Evolutionary conservation across 2,113 vertebrate species (phyloP).

Genomic region (Crotalus tigris): DNA sequence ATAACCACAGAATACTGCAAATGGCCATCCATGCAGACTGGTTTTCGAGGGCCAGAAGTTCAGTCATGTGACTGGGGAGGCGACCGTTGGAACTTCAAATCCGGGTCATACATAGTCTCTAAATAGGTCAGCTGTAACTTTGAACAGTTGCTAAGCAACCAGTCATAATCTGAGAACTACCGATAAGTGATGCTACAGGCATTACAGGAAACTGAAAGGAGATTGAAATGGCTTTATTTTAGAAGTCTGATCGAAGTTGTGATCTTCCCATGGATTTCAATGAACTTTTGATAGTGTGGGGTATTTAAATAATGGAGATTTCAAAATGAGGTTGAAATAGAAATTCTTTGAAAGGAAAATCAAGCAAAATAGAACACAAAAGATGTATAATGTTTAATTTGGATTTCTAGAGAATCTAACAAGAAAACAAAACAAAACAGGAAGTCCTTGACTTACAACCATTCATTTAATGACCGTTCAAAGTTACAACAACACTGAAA

Average conservation of each 20-base stretch:
- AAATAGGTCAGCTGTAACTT: not conserved
- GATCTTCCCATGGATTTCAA: not conserved
- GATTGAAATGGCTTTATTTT: slow-evolving; percentile 22
- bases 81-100: not conserved
- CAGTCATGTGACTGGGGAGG: not conserved
- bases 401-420: not conserved
- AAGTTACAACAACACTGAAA: not conserved
- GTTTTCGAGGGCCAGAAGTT: not conserved
- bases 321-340: not conserved
- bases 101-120: not conserved
- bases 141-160: not conserved
- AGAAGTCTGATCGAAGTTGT: not conserved
- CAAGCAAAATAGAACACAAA: not conserved
- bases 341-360: not conserved
- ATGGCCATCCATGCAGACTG: not conserved
- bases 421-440: not conserved
- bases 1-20: not conserved
- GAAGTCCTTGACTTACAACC: not conserved
- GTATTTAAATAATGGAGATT: not conserved
- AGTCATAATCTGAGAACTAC: not conserved
- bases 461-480: not conserved
- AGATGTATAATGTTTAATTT: not conserved
- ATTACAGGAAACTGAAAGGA: slow-evolving; percentile 56
- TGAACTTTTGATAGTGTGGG: not conserved
- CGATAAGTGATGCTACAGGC: slow-evolving; percentile 31